Evolutionary conservation across 2,888 invertebrate genomes (phyloP), one percentile per base, ranked within the genome.

Genomic region (Diaprepes abbreviatus): DNA sequence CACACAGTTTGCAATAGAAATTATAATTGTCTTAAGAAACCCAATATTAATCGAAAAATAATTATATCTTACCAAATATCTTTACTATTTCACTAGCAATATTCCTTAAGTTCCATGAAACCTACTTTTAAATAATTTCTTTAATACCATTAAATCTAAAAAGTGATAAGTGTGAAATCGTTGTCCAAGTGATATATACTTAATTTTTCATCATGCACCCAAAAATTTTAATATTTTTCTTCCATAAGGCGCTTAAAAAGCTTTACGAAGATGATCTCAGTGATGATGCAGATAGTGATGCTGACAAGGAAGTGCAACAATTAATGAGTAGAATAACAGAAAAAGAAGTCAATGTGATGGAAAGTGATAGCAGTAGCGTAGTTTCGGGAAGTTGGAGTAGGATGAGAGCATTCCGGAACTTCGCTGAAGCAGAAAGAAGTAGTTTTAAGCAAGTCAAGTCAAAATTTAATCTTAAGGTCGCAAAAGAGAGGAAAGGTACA

Each of bases 221-320:
- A 24, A 24, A 24, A 24, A 24, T 24, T 4, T 24, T 24, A 24
- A n/a, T n/a, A n/a, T n/a, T n/a, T n/a, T n/a, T n/a, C 19, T 21
- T 4, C 43, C 10, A 19, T 17, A 85, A 83, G 74, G 85, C 82
- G 9, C 76, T 85, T 69, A 82, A 81, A 74, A 83, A 82, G 73
- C 76, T 85, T 14, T 85, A 85, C 74, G 83, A 85, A 63, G 83
- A 83, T 38, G 82, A 79, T 24, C 85, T 85, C 60, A 86, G 86
- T 58, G 87, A 87, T 73, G 87, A 87, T 71, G 66, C 36, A 14
- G 71, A 71, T 24, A 86, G 85, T 69, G 88, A 85, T 74, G 88
- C 89, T 3, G 89, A 89, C 75, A 89, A 89, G 76, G 89, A 89
- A 79, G 89, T 89, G 0, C 86, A 88, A 74, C 85, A 85, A 2